Percentiles rank a stretch among this genome's conserved stretches.
phyloP scores from a whole-genome alignment of 2,113 vertebrate species.

The Myodes glareolus region DNA sequence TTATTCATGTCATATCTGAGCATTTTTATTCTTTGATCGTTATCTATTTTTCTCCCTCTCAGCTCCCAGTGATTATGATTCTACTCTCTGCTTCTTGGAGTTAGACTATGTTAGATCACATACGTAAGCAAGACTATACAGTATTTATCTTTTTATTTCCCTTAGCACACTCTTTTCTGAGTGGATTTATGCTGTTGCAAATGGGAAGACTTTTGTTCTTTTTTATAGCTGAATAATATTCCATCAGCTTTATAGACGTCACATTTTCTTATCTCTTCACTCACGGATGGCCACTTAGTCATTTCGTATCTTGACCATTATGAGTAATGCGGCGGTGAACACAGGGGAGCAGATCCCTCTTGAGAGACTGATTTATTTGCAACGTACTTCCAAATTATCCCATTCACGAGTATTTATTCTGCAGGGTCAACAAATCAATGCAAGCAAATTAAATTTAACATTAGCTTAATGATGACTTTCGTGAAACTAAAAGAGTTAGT shows the following conservation, averaged over 20 bases:
- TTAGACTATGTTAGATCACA: background rate
- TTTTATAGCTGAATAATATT: background rate
- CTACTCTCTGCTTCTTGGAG: background rate
- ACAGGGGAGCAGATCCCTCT: background rate
- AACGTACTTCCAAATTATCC: conserved; percentile 18
- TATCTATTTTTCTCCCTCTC: background rate
- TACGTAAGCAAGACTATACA: background rate
- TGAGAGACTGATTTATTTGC: conserved; percentile 22
- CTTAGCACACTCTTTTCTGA: background rate
- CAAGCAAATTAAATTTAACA: conserved; percentile 54
- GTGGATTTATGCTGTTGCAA: background rate
- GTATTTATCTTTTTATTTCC: background rate
- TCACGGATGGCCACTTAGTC: background rate
- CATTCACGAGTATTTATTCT: conserved; percentile 39
- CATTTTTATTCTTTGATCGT: background rate
- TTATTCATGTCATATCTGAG: background rate
- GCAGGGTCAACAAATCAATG: conserved; percentile 51
- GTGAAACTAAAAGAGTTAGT: conserved; percentile 38
- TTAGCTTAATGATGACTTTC: conserved; percentile 55
- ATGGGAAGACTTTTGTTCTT: background rate
- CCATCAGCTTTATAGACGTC: background rate
- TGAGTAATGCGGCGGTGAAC: background rate
- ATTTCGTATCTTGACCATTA: background rate
- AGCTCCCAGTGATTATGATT: background rate
- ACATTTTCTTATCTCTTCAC: background rate